Evolutionary conservation across 1,140 invertebrate species (phyloP).

Genomic region (Heliothis virescens): DNA sequence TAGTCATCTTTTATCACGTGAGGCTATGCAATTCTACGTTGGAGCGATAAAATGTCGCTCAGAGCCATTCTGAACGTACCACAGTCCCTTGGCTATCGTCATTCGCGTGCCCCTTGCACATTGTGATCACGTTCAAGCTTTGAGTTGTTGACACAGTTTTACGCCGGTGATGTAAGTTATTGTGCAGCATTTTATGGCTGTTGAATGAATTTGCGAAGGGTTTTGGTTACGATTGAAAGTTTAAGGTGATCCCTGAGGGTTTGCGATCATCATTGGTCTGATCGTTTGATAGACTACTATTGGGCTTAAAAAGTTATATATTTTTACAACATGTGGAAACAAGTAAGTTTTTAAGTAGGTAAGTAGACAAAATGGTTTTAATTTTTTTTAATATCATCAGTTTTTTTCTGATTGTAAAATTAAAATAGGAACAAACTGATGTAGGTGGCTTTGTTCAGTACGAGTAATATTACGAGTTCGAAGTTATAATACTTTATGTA

Average conservation of each 20-base stretch:
- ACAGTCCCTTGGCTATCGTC: slow-evolving; percentile 16
- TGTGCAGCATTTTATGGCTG: slow-evolving; percentile 7
- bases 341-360: too few species aligned
- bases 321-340: too few species aligned
- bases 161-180: not conserved
- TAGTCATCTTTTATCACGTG: slow-evolving; percentile 10
- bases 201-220: not conserved
- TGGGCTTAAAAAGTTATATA: too few species aligned
- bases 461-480: too few species aligned
- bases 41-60: slow-evolving; percentile 34
- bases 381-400: too few species aligned
- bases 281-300: not conserved
- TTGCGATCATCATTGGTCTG: not conserved
- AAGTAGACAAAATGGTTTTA: too few species aligned
- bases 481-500: too few species aligned
- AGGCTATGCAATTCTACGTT: slow-evolving; percentile 15
- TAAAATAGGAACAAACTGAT: too few species aligned
- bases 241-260: not conserved
- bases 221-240: not conserved
- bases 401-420: too few species aligned
- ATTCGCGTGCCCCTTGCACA: not conserved
- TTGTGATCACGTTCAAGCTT: slow-evolving; percentile 45
- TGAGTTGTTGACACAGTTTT: slow-evolving; percentile 25
- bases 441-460: too few species aligned
- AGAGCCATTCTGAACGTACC: not conserved